A percentile compares a stretch with the other conserved stretches of the same genome.
Conservation (phyloP, 92 coral and sea anemone genomes). For the Isaurus tuberculatus region DNA sequence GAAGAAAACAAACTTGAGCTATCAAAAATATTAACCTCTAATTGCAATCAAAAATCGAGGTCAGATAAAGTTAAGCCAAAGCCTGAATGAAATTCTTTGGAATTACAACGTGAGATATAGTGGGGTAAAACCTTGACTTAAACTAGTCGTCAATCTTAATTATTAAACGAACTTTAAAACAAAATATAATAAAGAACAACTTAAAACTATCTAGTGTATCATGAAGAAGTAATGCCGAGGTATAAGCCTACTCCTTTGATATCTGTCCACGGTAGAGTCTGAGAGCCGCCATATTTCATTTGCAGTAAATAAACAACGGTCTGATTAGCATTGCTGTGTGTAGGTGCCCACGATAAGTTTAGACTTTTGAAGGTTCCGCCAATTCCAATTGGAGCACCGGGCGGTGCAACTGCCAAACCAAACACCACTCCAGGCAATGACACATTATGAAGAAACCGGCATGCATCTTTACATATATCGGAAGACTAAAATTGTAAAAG, state of each 20-base stretch:
- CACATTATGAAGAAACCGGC: conserved; percentile 23
- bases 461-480: conserved; percentile 22
- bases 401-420: background rate
- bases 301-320: conserved; percentile 38
- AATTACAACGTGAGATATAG: too few relatives aligned
- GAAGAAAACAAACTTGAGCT: too few relatives aligned
- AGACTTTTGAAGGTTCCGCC: conserved; percentile 15
- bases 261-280: background rate
- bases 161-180: too few relatives aligned
- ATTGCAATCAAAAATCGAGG: too few relatives aligned
- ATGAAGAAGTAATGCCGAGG: background rate
- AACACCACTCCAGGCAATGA: conserved; percentile 5
- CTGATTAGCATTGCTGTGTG: background rate
- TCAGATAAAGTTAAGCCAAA: too few relatives aligned
- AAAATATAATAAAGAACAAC: too few relatives aligned
- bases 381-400: conserved; percentile 4
- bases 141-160: too few relatives aligned
- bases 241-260: background rate
- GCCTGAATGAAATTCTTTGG: too few relatives aligned
- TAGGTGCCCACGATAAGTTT: conserved; percentile 29
- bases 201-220: too few relatives aligned
- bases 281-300: conserved; percentile 24
- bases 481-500: conserved; percentile 11
- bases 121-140: background rate
- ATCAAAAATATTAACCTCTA: too few relatives aligned